Base-by-base conservation (phyloP, 2,797 vertebrate genomes). In the Alauda arvensis region DNA sequence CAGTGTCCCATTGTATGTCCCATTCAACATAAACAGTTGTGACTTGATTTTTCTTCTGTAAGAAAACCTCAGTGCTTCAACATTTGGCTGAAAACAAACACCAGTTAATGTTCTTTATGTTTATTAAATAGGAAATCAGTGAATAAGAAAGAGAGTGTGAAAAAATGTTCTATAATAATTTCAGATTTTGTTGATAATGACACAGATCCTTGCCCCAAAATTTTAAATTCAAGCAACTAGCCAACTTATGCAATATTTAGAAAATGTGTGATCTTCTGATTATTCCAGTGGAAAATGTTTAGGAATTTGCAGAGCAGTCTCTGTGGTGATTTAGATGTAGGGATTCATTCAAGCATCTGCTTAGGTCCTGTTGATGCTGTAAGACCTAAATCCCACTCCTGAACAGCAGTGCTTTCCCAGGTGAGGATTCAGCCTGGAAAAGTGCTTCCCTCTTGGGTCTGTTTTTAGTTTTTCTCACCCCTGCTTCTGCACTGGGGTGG, bases 91-190 rank as follows among this genome's bases (percentile, higher is more conserved):
- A 87, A 92, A 93, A 74, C 65, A 85, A 93, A 90, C 11, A 21
- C 61, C 51, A 76, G 26, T 77, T 86, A 82, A 70, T 68, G 59
- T 80, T 91, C 89, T 94, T 93, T 79, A 69, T 91, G 63, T 62
- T 68, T 87, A 42, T 91, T 81, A 79, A 94, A 89, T 92, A 87
- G 83, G 43, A 93, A 93, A 88, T 86, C 83, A 93, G 86, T 77
- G 82, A 86, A 60, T 57, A 82, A 82, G 65, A 93, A 83, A 65
- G 53, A 67, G 28, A 90, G 74, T 81, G 78, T 86, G 76, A 92
- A 69, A 79, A 88, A 88, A 79, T 2, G 40, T 49, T 78, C 65
- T 67, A 85, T 82, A 92, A 79, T 86, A 82, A 87, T 85, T 80
- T 75, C 48, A 48, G 48, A 48, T 78, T 84, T 93, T 83, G 70